A percentile compares a stretch with the other conserved stretches of the same genome.
These are phyloP conservation scores for Platichthys flesus DNA, from an alignment of 2,113 vertebrate species.

Conservation along the genomic window DNA sequence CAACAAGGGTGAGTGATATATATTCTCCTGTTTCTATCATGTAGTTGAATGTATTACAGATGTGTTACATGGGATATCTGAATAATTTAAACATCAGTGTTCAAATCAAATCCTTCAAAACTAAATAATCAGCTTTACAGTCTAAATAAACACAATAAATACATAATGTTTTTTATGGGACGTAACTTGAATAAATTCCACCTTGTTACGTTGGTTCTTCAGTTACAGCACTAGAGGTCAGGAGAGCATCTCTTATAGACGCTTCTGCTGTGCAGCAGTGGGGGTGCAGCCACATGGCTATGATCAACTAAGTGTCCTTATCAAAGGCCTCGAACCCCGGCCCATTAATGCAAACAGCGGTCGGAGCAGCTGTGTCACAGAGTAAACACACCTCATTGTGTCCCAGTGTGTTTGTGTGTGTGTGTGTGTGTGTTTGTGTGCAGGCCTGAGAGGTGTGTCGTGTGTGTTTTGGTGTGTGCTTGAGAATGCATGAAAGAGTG, in stretches of 20 bases:
- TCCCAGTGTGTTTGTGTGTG: conserved; percentile 2
- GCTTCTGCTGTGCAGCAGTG: not conserved
- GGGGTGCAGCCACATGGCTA: not conserved
- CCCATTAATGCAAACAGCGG: conserved; percentile 75
- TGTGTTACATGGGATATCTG: not conserved
- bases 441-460: conserved; percentile 32
- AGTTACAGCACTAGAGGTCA: conserved; percentile 55
- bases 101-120: no score
- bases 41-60: not conserved
- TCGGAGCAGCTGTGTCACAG: conserved; percentile 81
- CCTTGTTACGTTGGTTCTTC: not conserved
- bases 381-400: conserved; percentile 72
- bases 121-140: no score
- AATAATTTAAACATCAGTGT: no score
- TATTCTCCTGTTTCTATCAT: not conserved
- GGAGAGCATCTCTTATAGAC: conserved; percentile 10
- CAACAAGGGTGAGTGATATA: conserved; percentile 46
- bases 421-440: conserved; percentile 9
- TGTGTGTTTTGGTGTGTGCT: conserved; percentile 58
- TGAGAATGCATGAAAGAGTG: conserved; percentile 21
- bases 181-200: not conserved
- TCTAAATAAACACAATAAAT: no score
- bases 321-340: conserved; percentile 81
- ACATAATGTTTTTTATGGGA: no score
- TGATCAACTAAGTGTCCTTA: conserved; percentile 81